Base-by-base conservation (phyloP, 2,113 vertebrate genomes). In the Pelecanoides urinatrix region DNA sequence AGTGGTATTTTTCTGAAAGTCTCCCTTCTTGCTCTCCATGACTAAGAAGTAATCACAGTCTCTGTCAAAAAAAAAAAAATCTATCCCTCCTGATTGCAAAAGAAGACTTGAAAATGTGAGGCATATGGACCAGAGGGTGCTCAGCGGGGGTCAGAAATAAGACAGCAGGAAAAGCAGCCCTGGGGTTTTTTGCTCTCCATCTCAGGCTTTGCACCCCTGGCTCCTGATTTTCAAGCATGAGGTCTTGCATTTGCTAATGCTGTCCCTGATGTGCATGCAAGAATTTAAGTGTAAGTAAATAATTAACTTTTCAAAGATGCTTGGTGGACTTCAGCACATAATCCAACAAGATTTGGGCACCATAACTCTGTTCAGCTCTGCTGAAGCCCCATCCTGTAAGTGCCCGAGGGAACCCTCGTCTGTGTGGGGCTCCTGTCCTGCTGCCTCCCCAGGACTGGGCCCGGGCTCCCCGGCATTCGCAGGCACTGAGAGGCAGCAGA, bases 371-470 rank as follows among this genome's bases (percentile, higher is more conserved):
- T 1, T 25, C 36, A 29, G 53, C 49, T 63, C 72, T 68, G 47
- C 59, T 58, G 68, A 16, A 83, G 49, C 16, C 34, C 36, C 61
- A 7, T 23, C 61, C 40, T 11, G 23, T 2, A 6, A 13, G 34
- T 23, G 29, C 27, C 36, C 0, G 0, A 5, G 71, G 59, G 47
- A 73, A 3, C 23, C 11, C 16, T 44, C 0, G 0, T 11, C 40
- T 34, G 52, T 18, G 29, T 0, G 0, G 36, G 32, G 36, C 53
- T 88, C 59, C 44, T 0, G 0, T 27, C 55, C 66, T 8, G 27
- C 27, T 1, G 0, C 50, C 38, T 58, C 42, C n/a, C 3, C 23
- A 9, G 77, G 50, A 16, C 44, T 0, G 1, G 38, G 56, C 16
- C 49, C 1, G 0, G 38, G 56, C 67, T 59, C 50, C 68, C 16